A percentile compares a stretch with the other conserved stretches of the same genome.
These are phyloP conservation scores for Emydocephalus ijimae DNA, from an alignment of 2,113 vertebrate species.

Conservation along the genomic window DNA sequence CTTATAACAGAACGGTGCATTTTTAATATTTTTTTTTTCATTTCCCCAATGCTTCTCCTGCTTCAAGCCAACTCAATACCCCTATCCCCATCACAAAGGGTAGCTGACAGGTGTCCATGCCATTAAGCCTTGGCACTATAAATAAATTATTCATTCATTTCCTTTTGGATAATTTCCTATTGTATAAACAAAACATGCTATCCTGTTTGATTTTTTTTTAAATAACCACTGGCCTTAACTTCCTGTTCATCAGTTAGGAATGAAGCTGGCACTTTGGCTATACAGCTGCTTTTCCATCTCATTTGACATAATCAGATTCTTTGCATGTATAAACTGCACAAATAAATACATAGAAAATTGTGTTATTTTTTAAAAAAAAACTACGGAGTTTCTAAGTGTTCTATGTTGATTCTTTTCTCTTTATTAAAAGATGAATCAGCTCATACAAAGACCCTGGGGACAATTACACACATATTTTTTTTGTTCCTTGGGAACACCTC, in stretches of 20 bases:
- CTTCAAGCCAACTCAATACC: slow-evolving; percentile 31
- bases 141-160: slow-evolving; percentile 62
- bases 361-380: neutral
- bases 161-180: slow-evolving; percentile 59
- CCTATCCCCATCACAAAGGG: slow-evolving; percentile 7
- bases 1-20: neutral
- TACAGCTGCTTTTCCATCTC: neutral
- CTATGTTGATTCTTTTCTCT: rapidly evolving
- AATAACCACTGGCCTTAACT: slow-evolving; percentile 7
- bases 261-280: neutral
- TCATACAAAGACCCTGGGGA: neutral
- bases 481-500: neutral
- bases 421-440: neutral
- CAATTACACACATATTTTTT: neutral
- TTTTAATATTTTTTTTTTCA: neutral
- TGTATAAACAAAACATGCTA: slow-evolving; percentile 58
- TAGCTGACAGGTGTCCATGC: slow-evolving; percentile 54
- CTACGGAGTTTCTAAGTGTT: neutral
- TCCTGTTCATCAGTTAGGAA: slow-evolving; percentile 29
- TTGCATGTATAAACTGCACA: rapidly evolving
- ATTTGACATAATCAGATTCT: neutral
- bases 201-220: slow-evolving; percentile 48
- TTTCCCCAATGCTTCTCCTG: slow-evolving; percentile 33
- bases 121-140: slow-evolving; percentile 34
- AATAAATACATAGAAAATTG: rapidly evolving